Conservation (phyloP, 2,888 invertebrate species). For the Theodoxus fluviatilis region DNA sequence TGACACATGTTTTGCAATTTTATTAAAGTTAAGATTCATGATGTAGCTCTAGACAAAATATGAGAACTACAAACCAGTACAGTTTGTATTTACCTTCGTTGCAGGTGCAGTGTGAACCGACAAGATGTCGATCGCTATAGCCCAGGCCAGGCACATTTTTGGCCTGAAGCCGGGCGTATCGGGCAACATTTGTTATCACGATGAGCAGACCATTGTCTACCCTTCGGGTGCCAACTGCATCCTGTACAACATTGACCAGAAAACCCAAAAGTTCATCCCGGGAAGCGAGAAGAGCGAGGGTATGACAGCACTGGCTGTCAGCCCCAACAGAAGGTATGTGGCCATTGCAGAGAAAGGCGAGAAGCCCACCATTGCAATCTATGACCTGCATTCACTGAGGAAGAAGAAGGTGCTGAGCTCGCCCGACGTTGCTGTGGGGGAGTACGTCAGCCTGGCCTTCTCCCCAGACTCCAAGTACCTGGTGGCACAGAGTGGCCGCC, state of each 20-base stretch:
- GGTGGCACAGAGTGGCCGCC: conserved; percentile 80
- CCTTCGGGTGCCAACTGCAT: conserved; percentile 67
- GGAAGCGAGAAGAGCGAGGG: conserved; percentile 65
- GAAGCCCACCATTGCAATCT: conserved; percentile 66
- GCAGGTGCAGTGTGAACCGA: conserved; percentile 1
- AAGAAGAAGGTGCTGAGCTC: conserved; percentile 65
- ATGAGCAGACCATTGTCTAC: conserved; percentile 67
- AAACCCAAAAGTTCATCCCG: conserved; percentile 66
- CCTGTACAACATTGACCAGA: conserved; percentile 67
- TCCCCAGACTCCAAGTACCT: conserved; percentile 83
- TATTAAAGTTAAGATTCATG: no score
- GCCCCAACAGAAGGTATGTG: conserved; percentile 65
- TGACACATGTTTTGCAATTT: no score
- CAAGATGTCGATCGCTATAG: conserved; percentile 64
- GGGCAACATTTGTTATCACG: conserved; percentile 64
- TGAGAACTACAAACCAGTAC: not conserved
- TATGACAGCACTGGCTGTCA: conserved; percentile 66
- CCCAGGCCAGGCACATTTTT: conserved; percentile 64
- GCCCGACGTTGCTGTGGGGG: conserved; percentile 67
- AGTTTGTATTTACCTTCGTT: not conserved
- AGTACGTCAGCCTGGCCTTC: conserved; percentile 79
- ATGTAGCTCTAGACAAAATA: no score
- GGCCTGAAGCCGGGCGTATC: conserved; percentile 63
- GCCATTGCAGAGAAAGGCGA: conserved; percentile 66
- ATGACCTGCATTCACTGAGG: conserved; percentile 66